Conservation (phyloP, 92 coral and sea anemone species). For the Ricordea florida region DNA sequence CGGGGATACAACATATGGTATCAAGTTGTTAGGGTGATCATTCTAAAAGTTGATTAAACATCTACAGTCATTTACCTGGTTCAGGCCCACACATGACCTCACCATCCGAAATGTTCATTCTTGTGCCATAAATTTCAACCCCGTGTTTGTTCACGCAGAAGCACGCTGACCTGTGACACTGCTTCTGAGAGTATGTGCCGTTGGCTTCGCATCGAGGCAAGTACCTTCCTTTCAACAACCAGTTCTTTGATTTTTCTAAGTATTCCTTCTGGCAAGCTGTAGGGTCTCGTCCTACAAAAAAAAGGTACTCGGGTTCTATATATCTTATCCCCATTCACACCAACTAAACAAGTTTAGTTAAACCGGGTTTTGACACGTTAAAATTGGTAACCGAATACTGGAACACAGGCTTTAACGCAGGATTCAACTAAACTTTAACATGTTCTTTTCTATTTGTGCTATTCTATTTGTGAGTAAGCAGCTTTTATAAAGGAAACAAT, state of each 20-base stretch:
- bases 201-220: constrained; percentile 72
- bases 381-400: background rate
- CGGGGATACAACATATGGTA: too few relatives aligned
- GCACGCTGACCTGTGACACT: constrained; percentile 67
- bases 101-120: constrained; percentile 54
- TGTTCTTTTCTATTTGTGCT: too few relatives aligned
- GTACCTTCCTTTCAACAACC: constrained; percentile 71
- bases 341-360: too few relatives aligned
- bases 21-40: too few relatives aligned
- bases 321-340: too few relatives aligned
- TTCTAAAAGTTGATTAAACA: too few relatives aligned
- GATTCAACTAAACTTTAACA: too few relatives aligned
- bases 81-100: constrained; percentile 58
- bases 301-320: background rate
- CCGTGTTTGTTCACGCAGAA: constrained; percentile 83
- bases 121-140: constrained; percentile 55
- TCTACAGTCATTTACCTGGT: constrained; percentile 18
- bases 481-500: too few relatives aligned
- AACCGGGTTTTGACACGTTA: too few relatives aligned
- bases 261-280: constrained; percentile 71
- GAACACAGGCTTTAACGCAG: background rate
- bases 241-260: constrained; percentile 70
- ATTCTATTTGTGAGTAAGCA: too few relatives aligned
- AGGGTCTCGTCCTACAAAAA: constrained; percentile 23
- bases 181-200: constrained; percentile 71